Percentiles rank a stretch among this genome's conserved stretches.
Evolutionary conservation across 2,113 vertebrate species (phyloP).

Genomic region (Pseudolaguvia tuberculata): DNA sequence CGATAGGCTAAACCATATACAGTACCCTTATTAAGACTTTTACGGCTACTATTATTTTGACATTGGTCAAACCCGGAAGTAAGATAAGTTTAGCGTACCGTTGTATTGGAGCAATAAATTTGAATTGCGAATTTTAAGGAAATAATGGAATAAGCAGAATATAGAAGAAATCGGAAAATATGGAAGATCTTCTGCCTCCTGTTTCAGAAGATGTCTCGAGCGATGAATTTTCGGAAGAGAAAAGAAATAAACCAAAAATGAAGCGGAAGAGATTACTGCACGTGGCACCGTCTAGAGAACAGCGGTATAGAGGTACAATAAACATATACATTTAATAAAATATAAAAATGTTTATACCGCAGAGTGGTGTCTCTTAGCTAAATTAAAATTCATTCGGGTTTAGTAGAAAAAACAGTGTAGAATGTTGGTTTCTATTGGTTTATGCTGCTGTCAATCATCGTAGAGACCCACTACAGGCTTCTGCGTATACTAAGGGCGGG

Average conservation of each 20-base stretch:
- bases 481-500: background rate
- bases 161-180: background rate
- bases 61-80: background rate
- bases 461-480: background rate
- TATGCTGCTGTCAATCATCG: background rate
- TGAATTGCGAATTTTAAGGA: background rate
- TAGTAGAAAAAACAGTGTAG: too few relatives aligned
- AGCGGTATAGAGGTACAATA: background rate
- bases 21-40: too few relatives aligned
- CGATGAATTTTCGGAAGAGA: conserved; percentile 13
- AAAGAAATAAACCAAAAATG: background rate
- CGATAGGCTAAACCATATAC: too few relatives aligned
- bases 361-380: too few relatives aligned
- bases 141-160: background rate
- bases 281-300: background rate
- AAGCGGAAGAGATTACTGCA: conserved; percentile 11
- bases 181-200: conserved; percentile 53
- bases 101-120: background rate
- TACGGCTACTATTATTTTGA: background rate
- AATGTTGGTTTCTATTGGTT: background rate
- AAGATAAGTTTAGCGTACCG: background rate
- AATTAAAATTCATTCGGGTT: too few relatives aligned
- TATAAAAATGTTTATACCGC: background rate
- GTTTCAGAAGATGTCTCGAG: background rate
- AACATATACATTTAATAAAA: background rate